A percentile compares a stretch with the other conserved stretches of the same genome.
Evolutionary conservation across 2,797 vertebrate genomes (phyloP).

Genomic region (Spatula versicolor): DNA sequence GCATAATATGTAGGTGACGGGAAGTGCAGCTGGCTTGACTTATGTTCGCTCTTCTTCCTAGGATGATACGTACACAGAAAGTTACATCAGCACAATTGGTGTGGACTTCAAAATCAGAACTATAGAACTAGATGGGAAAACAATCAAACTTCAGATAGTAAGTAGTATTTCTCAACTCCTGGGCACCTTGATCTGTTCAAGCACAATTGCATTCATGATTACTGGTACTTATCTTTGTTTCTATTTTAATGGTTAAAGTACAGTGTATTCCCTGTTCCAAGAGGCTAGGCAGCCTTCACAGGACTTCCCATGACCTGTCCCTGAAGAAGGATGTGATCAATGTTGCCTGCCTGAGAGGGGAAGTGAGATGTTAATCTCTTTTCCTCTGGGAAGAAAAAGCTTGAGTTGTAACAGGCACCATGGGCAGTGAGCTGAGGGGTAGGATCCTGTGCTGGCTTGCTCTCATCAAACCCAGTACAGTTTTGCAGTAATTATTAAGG

Average conservation of each 20-base stretch:
- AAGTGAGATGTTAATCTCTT: background rate
- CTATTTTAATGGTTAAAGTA: background rate
- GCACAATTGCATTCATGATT: background rate
- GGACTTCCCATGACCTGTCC: background rate
- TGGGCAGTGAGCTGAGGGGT: background rate
- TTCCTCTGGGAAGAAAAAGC: background rate
- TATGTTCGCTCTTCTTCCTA: slow-evolving; percentile 62
- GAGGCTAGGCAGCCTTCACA: background rate
- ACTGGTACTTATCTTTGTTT: background rate
- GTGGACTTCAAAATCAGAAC: slow-evolving; percentile 99
- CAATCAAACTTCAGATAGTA: slow-evolving; percentile 99
- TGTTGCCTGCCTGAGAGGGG: background rate
- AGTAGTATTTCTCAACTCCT: slow-evolving; percentile 71
- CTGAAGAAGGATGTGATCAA: background rate
- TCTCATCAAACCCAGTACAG: rapidly evolving
- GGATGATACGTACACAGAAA: slow-evolving; percentile 99
- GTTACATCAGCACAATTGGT: slow-evolving; percentile 99
- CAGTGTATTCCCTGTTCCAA: background rate
- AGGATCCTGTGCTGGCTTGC: background rate
- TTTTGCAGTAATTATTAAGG: background rate
- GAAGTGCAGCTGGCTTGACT: background rate
- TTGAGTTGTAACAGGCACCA: background rate
- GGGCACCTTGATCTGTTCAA: background rate
- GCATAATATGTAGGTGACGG: background rate
- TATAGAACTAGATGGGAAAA: slow-evolving; percentile 99